phyloP scores from a whole-genome alignment of 2,113 vertebrate genomes.

The Pangasianodon hypophthalmus region DNA sequence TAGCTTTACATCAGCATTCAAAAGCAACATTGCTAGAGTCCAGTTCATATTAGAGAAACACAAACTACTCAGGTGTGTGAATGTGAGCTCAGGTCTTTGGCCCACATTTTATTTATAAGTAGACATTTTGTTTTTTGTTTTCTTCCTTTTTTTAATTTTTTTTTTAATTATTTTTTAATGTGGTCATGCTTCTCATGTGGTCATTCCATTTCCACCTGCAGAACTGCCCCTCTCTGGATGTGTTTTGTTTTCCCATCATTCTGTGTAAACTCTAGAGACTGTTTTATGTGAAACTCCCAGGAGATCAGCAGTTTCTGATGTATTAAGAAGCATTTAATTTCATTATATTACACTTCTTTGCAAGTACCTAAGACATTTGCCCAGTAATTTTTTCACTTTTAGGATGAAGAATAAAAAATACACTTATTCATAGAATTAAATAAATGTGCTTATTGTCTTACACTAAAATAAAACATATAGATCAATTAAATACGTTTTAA shows the following conservation, averaged over 20 bases:
- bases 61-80: neutral
- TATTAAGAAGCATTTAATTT: neutral
- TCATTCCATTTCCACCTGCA: neutral
- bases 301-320: neutral
- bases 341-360: neutral
- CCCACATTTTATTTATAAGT: neutral
- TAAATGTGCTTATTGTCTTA: neutral
- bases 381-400: neutral
- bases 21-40: neutral
- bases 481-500: neutral
- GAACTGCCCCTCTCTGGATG: neutral
- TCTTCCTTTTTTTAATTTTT: neutral
- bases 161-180: too few species aligned
- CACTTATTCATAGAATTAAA: neutral
- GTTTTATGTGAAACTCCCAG: neutral
- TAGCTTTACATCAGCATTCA: neutral
- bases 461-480: neutral
- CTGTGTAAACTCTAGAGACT: neutral
- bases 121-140: neutral
- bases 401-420: neutral
- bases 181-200: too few species aligned
- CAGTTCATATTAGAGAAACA: slow-evolving; percentile 1
- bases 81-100: neutral
- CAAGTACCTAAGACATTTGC: neutral
- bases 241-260: neutral